phyloP scores from a whole-genome alignment of 2,888 invertebrate species.

The Hydrotaea diabolus region DNA sequence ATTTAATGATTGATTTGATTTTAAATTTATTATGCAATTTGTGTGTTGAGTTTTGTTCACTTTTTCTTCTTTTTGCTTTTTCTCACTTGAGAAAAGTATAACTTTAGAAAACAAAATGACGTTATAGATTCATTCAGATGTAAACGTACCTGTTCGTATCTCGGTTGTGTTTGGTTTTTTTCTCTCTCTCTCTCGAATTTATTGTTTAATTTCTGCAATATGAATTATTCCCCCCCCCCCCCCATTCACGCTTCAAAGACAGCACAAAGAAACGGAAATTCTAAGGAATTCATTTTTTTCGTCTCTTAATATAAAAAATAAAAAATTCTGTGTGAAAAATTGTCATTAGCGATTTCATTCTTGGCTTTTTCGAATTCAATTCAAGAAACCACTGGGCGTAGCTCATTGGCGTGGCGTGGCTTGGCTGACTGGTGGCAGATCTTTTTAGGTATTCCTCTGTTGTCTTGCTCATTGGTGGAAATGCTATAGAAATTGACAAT shows the following conservation, averaged over 20 bases:
- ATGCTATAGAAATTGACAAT: conserved; percentile 2
- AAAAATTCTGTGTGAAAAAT: conserved; percentile 33
- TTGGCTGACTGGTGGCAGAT: neutral
- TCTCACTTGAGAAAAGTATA: neutral
- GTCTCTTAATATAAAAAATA: conserved; percentile 11
- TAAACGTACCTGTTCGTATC: neutral
- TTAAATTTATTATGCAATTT: conserved; percentile 33
- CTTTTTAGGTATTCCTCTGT: neutral
- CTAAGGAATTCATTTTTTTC: conserved; percentile 3
- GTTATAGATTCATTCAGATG: conserved; percentile 30
- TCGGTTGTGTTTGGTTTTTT: neutral
- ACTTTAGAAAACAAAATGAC: conserved; percentile 13
- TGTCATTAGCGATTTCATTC: conserved; percentile 28
- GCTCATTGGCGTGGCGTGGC: no score
- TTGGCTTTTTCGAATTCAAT: conserved; percentile 7
- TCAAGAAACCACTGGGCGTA: conserved; percentile 34
- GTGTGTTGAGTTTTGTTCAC: neutral
- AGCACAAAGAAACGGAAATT: conserved; percentile 35
- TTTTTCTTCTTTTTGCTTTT: neutral
- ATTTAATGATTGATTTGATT: conserved; percentile 37
- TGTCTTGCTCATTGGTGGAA: neutral
- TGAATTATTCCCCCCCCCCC: no score
- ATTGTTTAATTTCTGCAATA: conserved; percentile 4
- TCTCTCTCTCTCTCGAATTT: neutral
- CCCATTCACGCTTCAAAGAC: neutral